Base-by-base conservation (phyloP, 2,888 invertebrate genomes). In the Lapara coniferarum region DNA sequence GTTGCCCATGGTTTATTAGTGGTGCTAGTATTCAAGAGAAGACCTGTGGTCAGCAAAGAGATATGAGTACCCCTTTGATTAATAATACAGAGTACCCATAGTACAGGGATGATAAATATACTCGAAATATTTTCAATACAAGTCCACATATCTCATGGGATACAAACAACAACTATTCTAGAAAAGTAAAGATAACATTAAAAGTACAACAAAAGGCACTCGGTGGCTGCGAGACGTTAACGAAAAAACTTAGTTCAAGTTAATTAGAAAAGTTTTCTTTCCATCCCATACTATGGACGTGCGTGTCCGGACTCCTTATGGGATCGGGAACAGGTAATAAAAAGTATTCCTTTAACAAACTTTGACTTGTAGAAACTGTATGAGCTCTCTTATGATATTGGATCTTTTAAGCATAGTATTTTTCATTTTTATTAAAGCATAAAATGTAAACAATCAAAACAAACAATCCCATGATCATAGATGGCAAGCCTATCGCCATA, bases 201-300 rank as follows among this genome's bases (percentile, higher is more conserved):
- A 77, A 85, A 85, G 81, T 82, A 86, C 79, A 85, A 88, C 84
- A 87, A 85, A 85, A 89, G 85, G 84, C 84, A 83, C 83, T 85
- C 73, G 74, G 76, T 78, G 75, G 77, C 78, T 72, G 79, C 74
- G 78, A 76, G 80, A 80, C 80, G 81, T 79, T 88, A 89, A 87
- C 87, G 87, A 89, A 89, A 89, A 89, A 90, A 90, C 82, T 90
- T 89, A 71, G 37, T 71, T 71, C 77, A 84, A 89, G 87, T 90
- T 90, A 91, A 91, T 91, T 90, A 90, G 89, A 87, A 89, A 91
- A 91, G 85, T 90, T 90, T 73, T 57, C 73, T 73, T 76, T 66
- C 70, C 56, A 57, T 52, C 66, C 51, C 37, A 44, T 37, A 66
- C 66, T 19, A 37, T 16, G 46, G 25, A 30, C 19, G 19, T 63